phyloP scores from a whole-genome alignment of 2,797 vertebrate species.

The Oryzias dopingdopingensis region DNA sequence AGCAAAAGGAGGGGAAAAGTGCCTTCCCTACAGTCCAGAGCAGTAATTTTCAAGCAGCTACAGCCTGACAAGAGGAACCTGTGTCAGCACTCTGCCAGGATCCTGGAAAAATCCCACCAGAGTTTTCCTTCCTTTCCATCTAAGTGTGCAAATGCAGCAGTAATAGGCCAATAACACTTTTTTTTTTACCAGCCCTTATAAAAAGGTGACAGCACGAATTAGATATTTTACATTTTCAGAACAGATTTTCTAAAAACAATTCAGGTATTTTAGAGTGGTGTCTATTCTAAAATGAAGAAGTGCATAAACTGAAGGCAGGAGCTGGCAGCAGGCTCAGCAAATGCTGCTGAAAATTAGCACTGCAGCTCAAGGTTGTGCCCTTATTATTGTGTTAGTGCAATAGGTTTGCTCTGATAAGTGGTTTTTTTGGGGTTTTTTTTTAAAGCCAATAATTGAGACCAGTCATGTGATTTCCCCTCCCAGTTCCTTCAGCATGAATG shows the following conservation, averaged over 20 bases:
- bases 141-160: conserved; percentile 32
- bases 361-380: conserved; percentile 19
- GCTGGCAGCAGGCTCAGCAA: conserved; percentile 27
- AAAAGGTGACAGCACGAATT: too few species aligned
- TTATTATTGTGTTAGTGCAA: conserved; percentile 37
- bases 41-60: conserved; percentile 45
- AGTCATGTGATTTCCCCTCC: conserved; percentile 62
- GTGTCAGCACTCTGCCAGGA: conserved; percentile 77
- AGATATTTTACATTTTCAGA: too few species aligned
- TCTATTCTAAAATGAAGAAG: neutral
- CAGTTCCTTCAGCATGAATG: conserved; percentile 21
- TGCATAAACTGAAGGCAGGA: conserved; percentile 6
- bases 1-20: conserved; percentile 21
- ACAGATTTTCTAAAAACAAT: too few species aligned
- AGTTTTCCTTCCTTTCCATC: conserved; percentile 74
- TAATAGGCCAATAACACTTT: conserved; percentile 28
- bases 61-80: conserved; percentile 63
- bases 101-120: conserved; percentile 70
- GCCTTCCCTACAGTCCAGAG: conserved; percentile 19
- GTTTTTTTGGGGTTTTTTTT: conserved; percentile 4
- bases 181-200: neutral
- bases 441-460: conserved; percentile 24
- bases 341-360: conserved; percentile 29
- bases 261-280: too few species aligned
- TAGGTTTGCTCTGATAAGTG: conserved; percentile 12